Conservation (phyloP, 2,888 invertebrate genomes). For the Drosophila demipolita region DNA sequence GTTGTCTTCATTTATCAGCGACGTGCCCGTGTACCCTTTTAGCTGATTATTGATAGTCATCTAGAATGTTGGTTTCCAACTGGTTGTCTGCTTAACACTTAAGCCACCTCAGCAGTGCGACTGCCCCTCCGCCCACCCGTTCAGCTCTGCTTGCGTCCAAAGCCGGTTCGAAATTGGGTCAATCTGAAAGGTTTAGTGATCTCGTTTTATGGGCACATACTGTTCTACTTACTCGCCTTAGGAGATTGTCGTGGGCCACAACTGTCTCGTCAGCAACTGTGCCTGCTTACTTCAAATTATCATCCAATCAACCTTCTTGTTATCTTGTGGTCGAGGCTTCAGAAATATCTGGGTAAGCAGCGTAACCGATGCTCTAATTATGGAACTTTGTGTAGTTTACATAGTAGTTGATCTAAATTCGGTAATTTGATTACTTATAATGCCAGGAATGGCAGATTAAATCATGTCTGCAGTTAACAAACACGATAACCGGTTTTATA, state of each 20-base stretch:
- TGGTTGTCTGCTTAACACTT: constrained; percentile 73
- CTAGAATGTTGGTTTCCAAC: constrained; percentile 69
- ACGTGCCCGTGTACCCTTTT: constrained; percentile 41
- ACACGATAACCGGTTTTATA: not conserved
- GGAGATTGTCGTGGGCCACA: constrained; percentile 17
- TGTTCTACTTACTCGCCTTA: constrained; percentile 40
- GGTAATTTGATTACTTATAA: constrained; percentile 20
- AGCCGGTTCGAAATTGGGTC: constrained; percentile 77
- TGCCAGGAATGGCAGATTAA: not conserved
- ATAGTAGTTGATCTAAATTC: constrained; percentile 1
- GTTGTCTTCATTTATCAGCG: constrained; percentile 54
- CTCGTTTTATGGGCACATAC: constrained; percentile 63
- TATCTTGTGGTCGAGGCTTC: constrained; percentile 15
- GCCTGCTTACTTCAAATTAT: constrained; percentile 13
- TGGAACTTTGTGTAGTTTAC: constrained; percentile 6
- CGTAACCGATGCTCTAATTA: constrained; percentile 35
- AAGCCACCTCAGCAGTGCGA: constrained; percentile 15
- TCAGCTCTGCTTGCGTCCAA: constrained; percentile 14
- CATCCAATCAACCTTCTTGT: constrained; percentile 55
- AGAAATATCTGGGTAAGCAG: not conserved
- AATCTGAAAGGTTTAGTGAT: constrained; percentile 78
- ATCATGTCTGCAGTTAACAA: not conserved
- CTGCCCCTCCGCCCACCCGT: constrained; percentile 19
- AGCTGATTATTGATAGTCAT: constrained; percentile 34
- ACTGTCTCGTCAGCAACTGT: constrained; percentile 20